phyloP scores from a whole-genome alignment of 2,888 invertebrate species.

The Melanostoma mellinum region DNA sequence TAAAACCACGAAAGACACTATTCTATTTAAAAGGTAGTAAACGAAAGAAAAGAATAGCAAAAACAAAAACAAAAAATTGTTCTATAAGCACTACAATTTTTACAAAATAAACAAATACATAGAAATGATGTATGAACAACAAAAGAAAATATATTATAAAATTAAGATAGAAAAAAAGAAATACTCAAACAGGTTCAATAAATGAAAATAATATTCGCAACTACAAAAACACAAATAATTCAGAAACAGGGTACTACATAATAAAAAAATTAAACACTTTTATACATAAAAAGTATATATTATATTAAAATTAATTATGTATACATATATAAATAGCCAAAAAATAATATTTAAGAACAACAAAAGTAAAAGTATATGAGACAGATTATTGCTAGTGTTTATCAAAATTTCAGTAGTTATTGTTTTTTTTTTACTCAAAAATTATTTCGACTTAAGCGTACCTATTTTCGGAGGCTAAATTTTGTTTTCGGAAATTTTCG shows the following conservation, averaged over 20 bases:
- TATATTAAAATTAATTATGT: conserved; percentile 64
- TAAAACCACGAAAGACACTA: conserved; percentile 24
- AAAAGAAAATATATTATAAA: conserved; percentile 57
- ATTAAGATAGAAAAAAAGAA: conserved; percentile 22
- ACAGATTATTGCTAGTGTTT: conserved; percentile 26
- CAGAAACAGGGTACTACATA: conserved; percentile 72
- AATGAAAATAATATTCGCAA: conserved; percentile 58
- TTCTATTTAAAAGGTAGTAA: conserved; percentile 6
- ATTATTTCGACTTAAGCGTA: not conserved
- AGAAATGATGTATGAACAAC: conserved; percentile 21
- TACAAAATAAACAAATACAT: conserved; percentile 38
- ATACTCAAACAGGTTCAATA: conserved; percentile 69
- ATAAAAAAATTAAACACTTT: conserved; percentile 59
- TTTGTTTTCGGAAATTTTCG: conserved; percentile 16
- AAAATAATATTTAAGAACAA: conserved; percentile 69
- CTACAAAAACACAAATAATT: conserved; percentile 66
- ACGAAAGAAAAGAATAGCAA: not conserved
- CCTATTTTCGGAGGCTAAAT: not conserved
- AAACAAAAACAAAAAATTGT: conserved; percentile 21
- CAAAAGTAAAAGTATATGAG: conserved; percentile 28
- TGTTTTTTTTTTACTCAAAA: conserved; percentile 15
- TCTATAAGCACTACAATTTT: conserved; percentile 46
- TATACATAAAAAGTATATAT: conserved; percentile 68
- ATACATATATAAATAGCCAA: conserved; percentile 69
- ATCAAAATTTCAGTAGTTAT: conserved; percentile 41